Evolutionary conservation across 2,888 invertebrate genomes (phyloP), one percentile per base, ranked within the genome.

Genomic region (Esperia sulphurella): DNA sequence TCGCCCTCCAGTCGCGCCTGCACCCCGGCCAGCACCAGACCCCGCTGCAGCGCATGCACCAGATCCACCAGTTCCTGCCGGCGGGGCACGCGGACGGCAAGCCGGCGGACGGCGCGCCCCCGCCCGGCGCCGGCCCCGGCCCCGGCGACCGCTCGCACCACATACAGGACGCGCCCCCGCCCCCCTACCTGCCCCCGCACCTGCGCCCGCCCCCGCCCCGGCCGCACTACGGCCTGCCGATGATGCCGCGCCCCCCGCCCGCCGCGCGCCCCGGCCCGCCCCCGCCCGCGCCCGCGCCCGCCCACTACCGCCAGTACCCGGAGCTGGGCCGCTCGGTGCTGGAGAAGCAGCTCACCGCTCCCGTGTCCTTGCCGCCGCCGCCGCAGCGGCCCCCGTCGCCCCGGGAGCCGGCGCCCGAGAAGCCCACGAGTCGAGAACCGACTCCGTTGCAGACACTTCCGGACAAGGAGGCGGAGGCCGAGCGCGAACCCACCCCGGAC

Each of bases 1-100:
- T 52, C 8, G 45, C 50, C 6, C 48, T 53, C 40, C 54, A 50
- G 29, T 14, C 47, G 31, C 39, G 33, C 30, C 48, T 53, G 12
- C 53, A 49, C 37, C 48, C 57, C 8, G 8, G 9, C 9, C 35
- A 35, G 35, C 35, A 35, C 6, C 63, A 57, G 43, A 45, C 60
- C 43, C 53, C 61, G 12, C 48, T 59, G 49, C 57, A 53, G 46
- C 59, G 48, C 50, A 52, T 51, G 58, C 65, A 55, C 54, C 65
- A 49, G 39, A 55, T 53, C 48, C 62, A 50, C 41, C 58, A 47
- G 45, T 53, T 50, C 48, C 51, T 52, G 39, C 56, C 51, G 35
- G 28, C 54, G 50, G 13, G 54, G 44, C 13, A 48, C 53, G 53
- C 40, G 37, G 44, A 43, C 33, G 12, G 12, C 1, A 33, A 33